Evolutionary conservation across 2,797 vertebrate species (phyloP).

Genomic region (Bradypus variegatus): DNA sequence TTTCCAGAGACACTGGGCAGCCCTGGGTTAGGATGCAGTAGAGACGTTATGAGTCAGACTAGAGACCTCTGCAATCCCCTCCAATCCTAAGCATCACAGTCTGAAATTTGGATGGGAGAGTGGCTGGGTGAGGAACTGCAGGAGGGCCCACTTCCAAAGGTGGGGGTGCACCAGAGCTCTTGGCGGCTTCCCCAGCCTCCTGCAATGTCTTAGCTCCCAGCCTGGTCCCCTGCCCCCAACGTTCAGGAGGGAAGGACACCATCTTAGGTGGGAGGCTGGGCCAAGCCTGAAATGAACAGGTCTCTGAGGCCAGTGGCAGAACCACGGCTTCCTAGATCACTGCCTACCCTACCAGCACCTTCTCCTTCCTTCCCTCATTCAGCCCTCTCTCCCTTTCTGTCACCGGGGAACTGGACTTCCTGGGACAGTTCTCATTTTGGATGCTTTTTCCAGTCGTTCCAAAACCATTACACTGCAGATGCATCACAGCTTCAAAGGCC

Average conservation of each 20-base stretch:
- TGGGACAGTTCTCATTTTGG: not conserved
- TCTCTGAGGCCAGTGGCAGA: not conserved
- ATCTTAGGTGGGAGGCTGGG: not conserved
- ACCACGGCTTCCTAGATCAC: not conserved
- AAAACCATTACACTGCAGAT: not conserved
- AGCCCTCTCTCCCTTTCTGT: not conserved
- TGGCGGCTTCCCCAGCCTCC: not conserved
- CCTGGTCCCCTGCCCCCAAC: not conserved
- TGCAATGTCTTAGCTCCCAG: not conserved
- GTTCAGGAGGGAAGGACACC: not conserved
- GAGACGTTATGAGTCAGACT: not conserved
- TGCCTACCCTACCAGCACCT: not conserved
- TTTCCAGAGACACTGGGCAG: not conserved
- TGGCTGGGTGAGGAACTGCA: not conserved
- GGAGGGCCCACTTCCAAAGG: not conserved
- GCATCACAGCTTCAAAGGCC: not conserved
- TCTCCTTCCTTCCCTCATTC: not conserved
- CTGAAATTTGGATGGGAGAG: not conserved
- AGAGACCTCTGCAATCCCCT: not conserved
- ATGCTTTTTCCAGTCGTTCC: conserved; percentile 46
- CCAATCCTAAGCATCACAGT: not conserved
- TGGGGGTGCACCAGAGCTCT: not conserved
- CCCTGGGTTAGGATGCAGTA: not conserved
- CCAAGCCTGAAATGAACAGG: not conserved
- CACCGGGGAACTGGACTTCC: not conserved